A percentile compares a stretch with the other conserved stretches of the same genome.
Evolutionary conservation across 2,113 vertebrate species (phyloP).

Genomic region (Cnemophilus loriae): DNA sequence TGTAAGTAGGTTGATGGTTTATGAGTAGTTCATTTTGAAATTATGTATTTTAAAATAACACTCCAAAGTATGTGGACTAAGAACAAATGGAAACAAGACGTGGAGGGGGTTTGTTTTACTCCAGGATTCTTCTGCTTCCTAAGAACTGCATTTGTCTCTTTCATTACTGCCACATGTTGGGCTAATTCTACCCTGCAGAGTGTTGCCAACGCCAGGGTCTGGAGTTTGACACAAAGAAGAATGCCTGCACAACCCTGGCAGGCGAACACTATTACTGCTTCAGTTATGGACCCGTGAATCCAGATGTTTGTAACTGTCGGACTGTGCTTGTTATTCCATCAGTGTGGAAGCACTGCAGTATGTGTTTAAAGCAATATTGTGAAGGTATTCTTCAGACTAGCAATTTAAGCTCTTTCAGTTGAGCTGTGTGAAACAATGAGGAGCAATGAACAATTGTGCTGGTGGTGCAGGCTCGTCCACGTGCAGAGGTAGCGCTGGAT

Average conservation of each 20-base stretch:
- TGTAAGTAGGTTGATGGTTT: neutral
- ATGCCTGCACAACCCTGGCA: constrained; percentile 19
- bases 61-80: neutral
- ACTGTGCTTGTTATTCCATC: constrained; percentile 33
- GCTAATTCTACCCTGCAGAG: neutral
- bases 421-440: constrained; percentile 29
- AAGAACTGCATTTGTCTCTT: neutral
- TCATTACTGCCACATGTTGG: constrained; percentile 23
- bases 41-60: neutral
- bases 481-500: neutral
- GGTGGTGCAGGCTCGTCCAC: neutral
- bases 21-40: neutral
- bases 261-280: neutral
- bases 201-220: neutral
- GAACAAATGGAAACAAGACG: neutral
- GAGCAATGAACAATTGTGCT: neutral
- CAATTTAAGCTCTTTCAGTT: constrained; percentile 4
- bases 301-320: constrained; percentile 34
- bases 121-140: neutral
- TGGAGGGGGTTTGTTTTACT: neutral
- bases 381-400: constrained; percentile 18
- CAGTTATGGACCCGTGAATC: constrained; percentile 23
- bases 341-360: neutral
- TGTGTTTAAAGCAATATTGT: neutral
- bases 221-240: constrained; percentile 23